Evolutionary conservation across 2,888 invertebrate species (phyloP).

Genomic region (Agonopterix alstromeriana): DNA sequence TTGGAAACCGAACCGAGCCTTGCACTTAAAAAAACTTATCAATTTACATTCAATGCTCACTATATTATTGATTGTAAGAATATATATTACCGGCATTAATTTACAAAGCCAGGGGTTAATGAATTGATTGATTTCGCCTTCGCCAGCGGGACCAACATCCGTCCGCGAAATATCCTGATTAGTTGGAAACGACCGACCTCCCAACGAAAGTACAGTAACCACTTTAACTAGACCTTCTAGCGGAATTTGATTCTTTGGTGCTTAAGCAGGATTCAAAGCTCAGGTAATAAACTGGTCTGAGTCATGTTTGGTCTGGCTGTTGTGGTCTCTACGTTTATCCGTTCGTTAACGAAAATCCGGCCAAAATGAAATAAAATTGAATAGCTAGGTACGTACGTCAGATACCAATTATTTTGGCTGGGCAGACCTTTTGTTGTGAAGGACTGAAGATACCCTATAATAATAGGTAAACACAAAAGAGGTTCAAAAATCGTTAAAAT

Average conservation of each 20-base stretch:
- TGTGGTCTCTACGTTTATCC: constrained; percentile 23
- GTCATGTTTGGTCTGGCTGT: constrained; percentile 27
- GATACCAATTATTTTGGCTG: too few relatives aligned
- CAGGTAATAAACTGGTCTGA: constrained; percentile 13
- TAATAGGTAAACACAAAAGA: too few relatives aligned
- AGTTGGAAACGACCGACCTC: constrained; percentile 24
- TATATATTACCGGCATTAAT: too few relatives aligned
- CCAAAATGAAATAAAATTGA: not conserved
- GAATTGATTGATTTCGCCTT: constrained; percentile 32
- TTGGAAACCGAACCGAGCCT: too few relatives aligned
- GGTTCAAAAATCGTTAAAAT: too few relatives aligned
- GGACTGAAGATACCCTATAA: too few relatives aligned
- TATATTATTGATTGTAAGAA: too few relatives aligned
- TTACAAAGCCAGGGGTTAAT: not conserved
- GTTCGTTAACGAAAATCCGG: not conserved
- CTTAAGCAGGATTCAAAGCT: constrained; percentile 13
- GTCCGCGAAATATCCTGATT: constrained; percentile 39
- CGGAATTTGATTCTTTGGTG: constrained; percentile 23
- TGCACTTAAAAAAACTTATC: too few relatives aligned
- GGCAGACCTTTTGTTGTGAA: too few relatives aligned
- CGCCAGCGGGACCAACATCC: constrained; percentile 23
- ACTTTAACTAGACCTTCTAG: constrained; percentile 18
- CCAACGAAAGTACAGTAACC: constrained; percentile 18
- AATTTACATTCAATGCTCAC: too few relatives aligned
- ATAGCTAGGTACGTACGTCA: not conserved